Evolutionary conservation across 2,113 vertebrate species (phyloP).

Genomic region (Lepus timidus): DNA sequence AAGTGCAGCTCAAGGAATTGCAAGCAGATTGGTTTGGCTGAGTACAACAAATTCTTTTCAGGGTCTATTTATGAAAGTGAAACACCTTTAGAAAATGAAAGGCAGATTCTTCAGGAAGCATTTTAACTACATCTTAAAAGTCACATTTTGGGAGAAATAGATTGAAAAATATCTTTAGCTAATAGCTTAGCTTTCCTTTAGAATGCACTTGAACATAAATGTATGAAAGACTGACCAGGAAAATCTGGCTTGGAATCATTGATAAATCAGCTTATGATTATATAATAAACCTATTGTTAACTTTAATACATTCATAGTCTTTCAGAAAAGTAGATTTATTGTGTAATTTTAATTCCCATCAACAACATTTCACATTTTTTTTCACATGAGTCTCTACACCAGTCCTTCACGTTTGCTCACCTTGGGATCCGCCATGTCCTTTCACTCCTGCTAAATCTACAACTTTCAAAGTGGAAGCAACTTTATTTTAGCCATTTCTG

Average conservation of each 20-base stretch:
- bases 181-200: conserved; percentile 6
- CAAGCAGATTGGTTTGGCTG: background rate
- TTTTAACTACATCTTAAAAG: conserved; percentile 50
- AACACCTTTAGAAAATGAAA: conserved; percentile 42
- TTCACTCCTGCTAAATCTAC: background rate
- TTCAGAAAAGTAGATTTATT: background rate
- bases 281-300: background rate
- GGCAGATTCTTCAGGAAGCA: background rate
- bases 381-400: background rate
- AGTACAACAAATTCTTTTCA: background rate
- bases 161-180: background rate
- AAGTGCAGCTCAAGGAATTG: background rate
- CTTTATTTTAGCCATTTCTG: background rate
- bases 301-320: background rate
- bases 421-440: background rate
- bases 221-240: background rate
- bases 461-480: background rate
- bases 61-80: background rate
- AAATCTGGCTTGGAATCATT: conserved; percentile 19
- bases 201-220: conserved; percentile 23
- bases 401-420: background rate
- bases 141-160: background rate
- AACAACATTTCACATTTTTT: background rate
- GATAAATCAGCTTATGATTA: background rate
- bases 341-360: background rate